phyloP scores from a whole-genome alignment of 2,888 invertebrate species.

The Chrysolina haemoptera region DNA sequence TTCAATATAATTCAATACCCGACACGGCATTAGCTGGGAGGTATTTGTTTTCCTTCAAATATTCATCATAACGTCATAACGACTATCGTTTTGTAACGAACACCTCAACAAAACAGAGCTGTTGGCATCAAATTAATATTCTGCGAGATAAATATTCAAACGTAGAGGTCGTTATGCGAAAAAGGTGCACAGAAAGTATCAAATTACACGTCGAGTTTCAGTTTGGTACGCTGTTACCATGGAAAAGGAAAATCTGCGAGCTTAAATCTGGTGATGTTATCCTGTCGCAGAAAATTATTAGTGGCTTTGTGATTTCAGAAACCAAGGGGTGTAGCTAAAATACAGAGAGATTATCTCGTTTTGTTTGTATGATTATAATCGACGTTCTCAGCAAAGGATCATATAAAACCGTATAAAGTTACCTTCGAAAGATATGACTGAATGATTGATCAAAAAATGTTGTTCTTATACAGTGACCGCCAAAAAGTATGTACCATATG shows the following conservation, averaged over 20 bases:
- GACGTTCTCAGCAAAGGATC: not conserved
- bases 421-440: too few species aligned
- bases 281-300: constrained; percentile 3
- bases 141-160: not conserved
- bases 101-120: not conserved
- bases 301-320: not conserved
- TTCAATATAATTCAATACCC: too few species aligned
- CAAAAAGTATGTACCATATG: too few species aligned
- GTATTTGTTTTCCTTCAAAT: too few species aligned
- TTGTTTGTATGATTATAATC: not conserved
- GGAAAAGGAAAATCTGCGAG: not conserved
- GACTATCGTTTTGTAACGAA: too few species aligned
- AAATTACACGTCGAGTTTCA: not conserved
- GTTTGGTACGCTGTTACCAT: not conserved
- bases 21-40: too few species aligned
- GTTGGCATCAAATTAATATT: not conserved
- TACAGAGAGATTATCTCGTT: not conserved
- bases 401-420: too few species aligned
- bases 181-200: not conserved
- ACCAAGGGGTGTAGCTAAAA: not conserved
- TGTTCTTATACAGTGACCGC: too few species aligned
- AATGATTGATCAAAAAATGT: too few species aligned
- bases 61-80: too few species aligned
- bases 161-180: not conserved
- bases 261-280: not conserved